Percentiles rank a stretch among this genome's conserved stretches.
Conservation (phyloP, 1,140 invertebrate species). For the Lepidurus packardi region DNA sequence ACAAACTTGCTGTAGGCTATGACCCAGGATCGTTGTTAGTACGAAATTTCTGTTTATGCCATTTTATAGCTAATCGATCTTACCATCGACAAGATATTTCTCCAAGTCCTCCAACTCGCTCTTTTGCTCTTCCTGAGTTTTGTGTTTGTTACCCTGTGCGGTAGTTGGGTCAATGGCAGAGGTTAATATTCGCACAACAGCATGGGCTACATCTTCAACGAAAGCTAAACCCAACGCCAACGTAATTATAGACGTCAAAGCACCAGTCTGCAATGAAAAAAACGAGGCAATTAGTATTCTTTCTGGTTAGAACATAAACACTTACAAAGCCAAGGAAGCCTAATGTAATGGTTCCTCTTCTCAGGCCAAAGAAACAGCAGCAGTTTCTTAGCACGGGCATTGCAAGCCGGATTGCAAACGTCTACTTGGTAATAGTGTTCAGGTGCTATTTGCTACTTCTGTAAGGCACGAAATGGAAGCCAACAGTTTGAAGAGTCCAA, state of each 20-base stretch:
- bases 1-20: constrained; percentile 32
- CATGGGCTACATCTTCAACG: constrained; percentile 28
- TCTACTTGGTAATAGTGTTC: not conserved
- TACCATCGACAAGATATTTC: constrained; percentile 32
- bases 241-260: constrained; percentile 31
- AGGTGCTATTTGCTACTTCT: not conserved
- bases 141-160: constrained; percentile 28
- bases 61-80: not conserved
- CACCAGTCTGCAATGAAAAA: constrained; percentile 27
- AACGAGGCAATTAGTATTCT: not conserved
- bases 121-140: constrained; percentile 26
- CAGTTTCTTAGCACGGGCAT: constrained; percentile 32
- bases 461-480: not conserved
- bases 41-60: too few relatives aligned
- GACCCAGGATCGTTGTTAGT: not conserved
- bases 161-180: constrained; percentile 7
- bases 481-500: too few relatives aligned
- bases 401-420: not conserved
- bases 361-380: constrained; percentile 31
- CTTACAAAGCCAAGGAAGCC: constrained; percentile 32
- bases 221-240: constrained; percentile 27
- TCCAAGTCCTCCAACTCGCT: constrained; percentile 23
- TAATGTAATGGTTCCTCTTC: constrained; percentile 32
- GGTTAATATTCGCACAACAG: constrained; percentile 24
- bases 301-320: not conserved